Percentiles rank a stretch among this genome's conserved stretches.
Evolutionary conservation across 2,113 vertebrate genomes (phyloP).

Genomic region (Rhizomys pruinosus): DNA sequence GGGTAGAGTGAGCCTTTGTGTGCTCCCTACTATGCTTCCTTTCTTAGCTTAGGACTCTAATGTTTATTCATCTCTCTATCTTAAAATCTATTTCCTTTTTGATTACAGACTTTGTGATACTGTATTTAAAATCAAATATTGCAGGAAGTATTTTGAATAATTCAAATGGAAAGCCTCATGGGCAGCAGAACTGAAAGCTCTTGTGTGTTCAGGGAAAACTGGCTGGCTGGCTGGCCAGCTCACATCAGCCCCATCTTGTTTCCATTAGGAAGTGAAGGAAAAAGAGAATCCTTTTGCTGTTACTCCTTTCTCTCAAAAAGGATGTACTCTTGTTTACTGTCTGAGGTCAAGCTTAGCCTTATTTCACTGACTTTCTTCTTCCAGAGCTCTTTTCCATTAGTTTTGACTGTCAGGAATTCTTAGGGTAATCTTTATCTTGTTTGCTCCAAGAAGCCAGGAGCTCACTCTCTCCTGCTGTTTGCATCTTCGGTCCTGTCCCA

Average conservation of each 20-base stretch:
- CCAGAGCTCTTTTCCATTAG: not conserved
- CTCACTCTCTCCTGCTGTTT: not conserved
- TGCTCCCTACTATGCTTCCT: not conserved
- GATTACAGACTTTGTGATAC: not conserved
- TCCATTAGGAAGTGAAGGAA: not conserved
- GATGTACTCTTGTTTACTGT: not conserved
- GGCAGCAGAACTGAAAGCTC: not conserved
- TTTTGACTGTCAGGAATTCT: not conserved
- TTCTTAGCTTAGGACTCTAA: not conserved
- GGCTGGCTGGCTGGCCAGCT: not conserved
- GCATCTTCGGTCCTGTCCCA: too few species aligned
- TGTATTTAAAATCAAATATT: constrained; percentile 19
- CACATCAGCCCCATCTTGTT: fast-evolving
- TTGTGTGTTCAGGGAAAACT: not conserved
- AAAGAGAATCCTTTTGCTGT: not conserved
- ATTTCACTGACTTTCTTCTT: not conserved
- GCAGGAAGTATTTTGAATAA: constrained; percentile 27
- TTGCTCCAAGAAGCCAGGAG: not conserved
- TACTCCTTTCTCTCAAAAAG: not conserved
- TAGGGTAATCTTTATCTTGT: not conserved
- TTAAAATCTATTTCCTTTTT: constrained; percentile 27
- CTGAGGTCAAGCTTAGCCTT: not conserved
- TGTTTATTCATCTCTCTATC: not conserved
- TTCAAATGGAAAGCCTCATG: not conserved
- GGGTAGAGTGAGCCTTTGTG: not conserved